Conservation (phyloP, 2,888 invertebrate species). For the Caenorhabditis parvicauda region DNA sequence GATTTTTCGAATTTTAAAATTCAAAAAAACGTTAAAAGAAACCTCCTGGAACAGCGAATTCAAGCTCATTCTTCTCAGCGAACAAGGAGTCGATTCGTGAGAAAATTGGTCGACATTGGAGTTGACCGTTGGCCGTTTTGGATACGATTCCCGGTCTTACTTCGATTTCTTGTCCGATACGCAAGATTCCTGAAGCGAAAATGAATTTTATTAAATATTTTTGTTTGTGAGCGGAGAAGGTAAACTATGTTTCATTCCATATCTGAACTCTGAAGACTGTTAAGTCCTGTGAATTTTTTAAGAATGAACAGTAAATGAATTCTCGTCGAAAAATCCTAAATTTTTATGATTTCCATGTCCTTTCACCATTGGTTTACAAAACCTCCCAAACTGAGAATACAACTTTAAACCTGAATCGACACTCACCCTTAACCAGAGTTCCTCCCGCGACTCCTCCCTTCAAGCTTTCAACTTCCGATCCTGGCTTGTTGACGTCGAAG, state of each 20-base stretch:
- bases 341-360: no score
- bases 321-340: no score
- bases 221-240: no score
- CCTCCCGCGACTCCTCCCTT: constrained; percentile 99
- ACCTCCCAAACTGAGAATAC: constrained; percentile 3
- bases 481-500: constrained; percentile 99
- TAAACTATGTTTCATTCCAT: no score
- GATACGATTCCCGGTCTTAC: constrained; percentile 92
- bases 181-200: constrained; percentile 58
- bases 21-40: constrained; percentile 19
- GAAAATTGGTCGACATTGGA: constrained; percentile 93
- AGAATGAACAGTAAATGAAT: no score
- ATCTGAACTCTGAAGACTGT: no score
- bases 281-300: no score
- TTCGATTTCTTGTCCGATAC: constrained; percentile 97
- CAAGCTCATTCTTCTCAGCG: constrained; percentile 94
- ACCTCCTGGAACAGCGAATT: constrained; percentile 99
- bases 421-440: constrained; percentile 83
- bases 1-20: not conserved
- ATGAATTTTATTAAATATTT: no score
- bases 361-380: no score
- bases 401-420: not conserved
- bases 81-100: constrained; percentile 92
- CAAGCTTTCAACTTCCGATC: constrained; percentile 83
- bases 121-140: constrained; percentile 89